A percentile compares a stretch with the other conserved stretches of the same genome.
Conservation (phyloP, 23 tunicate genomes). For the Diplosoma virens region DNA sequence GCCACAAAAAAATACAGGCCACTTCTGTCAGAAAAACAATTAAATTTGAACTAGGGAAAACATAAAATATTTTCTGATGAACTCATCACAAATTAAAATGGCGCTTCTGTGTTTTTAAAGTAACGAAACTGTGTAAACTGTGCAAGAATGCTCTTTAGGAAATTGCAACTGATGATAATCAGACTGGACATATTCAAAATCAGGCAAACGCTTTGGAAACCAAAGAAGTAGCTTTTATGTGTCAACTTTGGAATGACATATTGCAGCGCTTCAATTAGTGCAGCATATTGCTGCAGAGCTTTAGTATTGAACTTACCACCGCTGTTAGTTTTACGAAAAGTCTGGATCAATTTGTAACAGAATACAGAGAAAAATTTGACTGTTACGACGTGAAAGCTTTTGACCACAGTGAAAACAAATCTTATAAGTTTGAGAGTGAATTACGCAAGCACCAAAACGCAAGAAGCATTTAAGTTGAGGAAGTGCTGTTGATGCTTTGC, state of each 20-base stretch:
- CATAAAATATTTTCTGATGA: too few species aligned
- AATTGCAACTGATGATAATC: too few species aligned
- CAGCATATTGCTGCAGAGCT: slow-evolving; percentile 10
- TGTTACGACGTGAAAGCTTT: too few species aligned
- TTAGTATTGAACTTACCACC: slow-evolving; percentile 2
- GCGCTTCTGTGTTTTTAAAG: too few species aligned
- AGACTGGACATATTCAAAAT: too few species aligned
- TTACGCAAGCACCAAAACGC: slow-evolving; percentile 11
- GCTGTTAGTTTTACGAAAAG: slow-evolving; percentile 8
- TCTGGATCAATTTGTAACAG: slow-evolving; percentile 7
- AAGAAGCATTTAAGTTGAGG: background rate
- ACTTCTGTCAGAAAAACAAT: too few species aligned
- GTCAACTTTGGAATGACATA: background rate
- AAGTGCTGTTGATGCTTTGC: slow-evolving; percentile 18
- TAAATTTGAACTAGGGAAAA: too few species aligned
- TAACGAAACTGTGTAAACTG: too few species aligned
- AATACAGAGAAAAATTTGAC: background rate
- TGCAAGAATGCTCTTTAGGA: too few species aligned
- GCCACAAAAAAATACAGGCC: too few species aligned
- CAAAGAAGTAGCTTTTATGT: slow-evolving; percentile 16
- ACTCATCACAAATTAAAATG: too few species aligned
- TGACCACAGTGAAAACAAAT: background rate
- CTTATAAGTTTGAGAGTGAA: background rate
- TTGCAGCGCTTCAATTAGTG: background rate
- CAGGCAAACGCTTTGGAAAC: too few species aligned